Base-by-base conservation (phyloP, 2,797 vertebrate species). In the Cephalopachus bancanus region DNA sequence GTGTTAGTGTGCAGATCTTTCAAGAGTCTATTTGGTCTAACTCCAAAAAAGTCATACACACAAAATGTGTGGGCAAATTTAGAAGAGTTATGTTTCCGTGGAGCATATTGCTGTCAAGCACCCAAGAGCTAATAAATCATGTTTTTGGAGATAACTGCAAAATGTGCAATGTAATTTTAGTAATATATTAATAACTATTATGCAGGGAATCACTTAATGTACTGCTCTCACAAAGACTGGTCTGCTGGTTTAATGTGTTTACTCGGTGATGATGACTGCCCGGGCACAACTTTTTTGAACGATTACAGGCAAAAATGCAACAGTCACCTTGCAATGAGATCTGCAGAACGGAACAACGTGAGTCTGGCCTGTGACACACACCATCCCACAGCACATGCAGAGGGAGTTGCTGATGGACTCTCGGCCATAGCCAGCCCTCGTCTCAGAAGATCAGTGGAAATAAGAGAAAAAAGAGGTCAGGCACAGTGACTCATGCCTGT, bases 121-220 rank as follows among this genome's bases (percentile, higher is more conserved):
- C 84, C 91, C 83, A 59, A 91, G 81, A 79, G 49, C 83, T 95
- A 74, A 91, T 91, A 95, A 96, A 94, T 95, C 80, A 33, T 89
- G 71, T 33, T 88, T 69, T 86, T 87, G 55, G n/a, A 88, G 62
- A 76, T 94, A 89, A 83, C 84, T 91, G 86, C 17, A 72, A 96
- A 97, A 76, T 51, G 91, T 71, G 67, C 51, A 53, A 74, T n/a
- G 79, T 90, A 95, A 93, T 97, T 95, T 95, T 20, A 74, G 72
- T 44, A 80, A 92, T 4, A 0, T 97, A 94, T 96, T 91, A 94
- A 79, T 94, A 93, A 95, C 93, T 89, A 33, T 80, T 74, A 93
- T 17, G 10, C 81, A 67, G 89, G 79, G 89, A 64, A 30, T 62
- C 81, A 89, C 89, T 92, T 59, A 87, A 87, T 7, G 37, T 60